phyloP scores from a whole-genome alignment of 1,140 invertebrate genomes.

The Drosophila nannoptera region DNA sequence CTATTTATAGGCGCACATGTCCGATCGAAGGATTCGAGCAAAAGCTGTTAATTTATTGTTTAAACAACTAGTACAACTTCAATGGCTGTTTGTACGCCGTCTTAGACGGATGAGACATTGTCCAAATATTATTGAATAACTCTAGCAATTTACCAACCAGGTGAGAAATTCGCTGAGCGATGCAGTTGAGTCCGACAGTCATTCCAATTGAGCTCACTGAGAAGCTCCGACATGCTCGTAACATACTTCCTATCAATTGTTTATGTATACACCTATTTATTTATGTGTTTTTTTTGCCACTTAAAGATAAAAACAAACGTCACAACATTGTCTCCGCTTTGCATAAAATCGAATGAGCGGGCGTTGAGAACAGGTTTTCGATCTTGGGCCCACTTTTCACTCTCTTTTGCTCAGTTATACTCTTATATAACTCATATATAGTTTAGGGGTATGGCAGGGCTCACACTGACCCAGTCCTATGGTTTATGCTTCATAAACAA shows the following conservation, averaged over 20 bases:
- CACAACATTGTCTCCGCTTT: neutral
- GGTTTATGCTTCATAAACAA: too few species aligned
- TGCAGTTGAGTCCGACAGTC: too few species aligned
- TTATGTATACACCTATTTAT: neutral
- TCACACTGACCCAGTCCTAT: too few species aligned
- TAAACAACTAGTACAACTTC: conserved; percentile 3
- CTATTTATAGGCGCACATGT: conserved; percentile 24
- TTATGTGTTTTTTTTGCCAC: too few species aligned
- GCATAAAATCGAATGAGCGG: neutral
- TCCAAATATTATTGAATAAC: neutral
- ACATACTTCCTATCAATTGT: too few species aligned
- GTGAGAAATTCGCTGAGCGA: too few species aligned
- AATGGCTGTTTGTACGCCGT: neutral
- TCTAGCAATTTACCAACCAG: too few species aligned
- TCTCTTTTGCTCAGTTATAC: neutral
- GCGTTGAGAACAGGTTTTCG: conserved; percentile 10
- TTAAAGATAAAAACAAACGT: neutral
- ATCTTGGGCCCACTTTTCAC: neutral
- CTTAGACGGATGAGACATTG: neutral
- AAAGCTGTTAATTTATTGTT: conserved; percentile 6
- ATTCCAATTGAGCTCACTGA: too few species aligned
- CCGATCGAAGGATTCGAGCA: neutral
- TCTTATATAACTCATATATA: neutral
- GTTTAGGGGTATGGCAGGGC: too few species aligned
- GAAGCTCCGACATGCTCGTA: too few species aligned